Evolutionary conservation across 1,140 invertebrate species (phyloP).

Genomic region (Ips nitidus): DNA sequence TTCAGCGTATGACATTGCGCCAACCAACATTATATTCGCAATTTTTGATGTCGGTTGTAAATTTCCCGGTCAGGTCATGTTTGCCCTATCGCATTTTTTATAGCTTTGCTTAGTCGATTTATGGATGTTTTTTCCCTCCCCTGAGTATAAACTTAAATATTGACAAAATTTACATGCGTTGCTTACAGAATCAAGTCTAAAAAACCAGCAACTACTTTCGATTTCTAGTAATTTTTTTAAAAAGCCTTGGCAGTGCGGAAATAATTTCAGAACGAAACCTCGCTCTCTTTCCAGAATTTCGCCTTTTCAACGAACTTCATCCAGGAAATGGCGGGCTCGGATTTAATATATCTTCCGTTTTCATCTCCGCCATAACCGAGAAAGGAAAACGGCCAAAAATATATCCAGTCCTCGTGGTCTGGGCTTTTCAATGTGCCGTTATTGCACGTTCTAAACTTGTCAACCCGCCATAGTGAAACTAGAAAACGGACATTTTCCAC

Average conservation of each 20-base stretch:
- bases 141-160: too few relatives aligned
- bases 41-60: too few relatives aligned
- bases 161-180: too few relatives aligned
- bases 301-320: slow-evolving; percentile 19
- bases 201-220: too few relatives aligned
- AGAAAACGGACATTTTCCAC: not conserved
- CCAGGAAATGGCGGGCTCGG: slow-evolving; percentile 23
- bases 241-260: slow-evolving; percentile 8
- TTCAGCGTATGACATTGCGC: too few relatives aligned
- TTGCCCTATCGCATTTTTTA: too few relatives aligned
- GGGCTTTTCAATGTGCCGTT: not conserved
- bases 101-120: too few relatives aligned
- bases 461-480: not conserved
- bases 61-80: too few relatives aligned
- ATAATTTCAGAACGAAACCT: slow-evolving; percentile 15
- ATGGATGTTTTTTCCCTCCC: too few relatives aligned
- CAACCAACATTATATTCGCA: too few relatives aligned
- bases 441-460: not conserved
- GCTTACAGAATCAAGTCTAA: too few relatives aligned
- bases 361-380: slow-evolving; percentile 15
- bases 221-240: too few relatives aligned
- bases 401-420: not conserved
- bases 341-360: slow-evolving; percentile 31
- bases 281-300: slow-evolving; percentile 17
- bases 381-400: slow-evolving; percentile 4